phyloP scores from a whole-genome alignment of 2,888 invertebrate genomes.

The Pocota personata region DNA sequence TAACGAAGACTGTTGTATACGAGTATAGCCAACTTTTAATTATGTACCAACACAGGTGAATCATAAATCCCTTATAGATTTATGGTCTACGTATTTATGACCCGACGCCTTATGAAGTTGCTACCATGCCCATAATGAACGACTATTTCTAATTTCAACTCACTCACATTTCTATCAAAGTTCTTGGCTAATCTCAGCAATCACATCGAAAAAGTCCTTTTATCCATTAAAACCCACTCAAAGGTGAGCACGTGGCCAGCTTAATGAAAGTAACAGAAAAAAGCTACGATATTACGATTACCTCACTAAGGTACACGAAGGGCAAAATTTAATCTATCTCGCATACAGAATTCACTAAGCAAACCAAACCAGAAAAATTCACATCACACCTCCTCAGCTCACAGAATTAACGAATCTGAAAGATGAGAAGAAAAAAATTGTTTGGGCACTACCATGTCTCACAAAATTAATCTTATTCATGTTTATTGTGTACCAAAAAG shows the following conservation, averaged over 20 bases:
- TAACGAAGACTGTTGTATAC: too few relatives aligned
- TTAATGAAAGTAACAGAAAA: background rate
- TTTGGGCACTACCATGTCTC: background rate
- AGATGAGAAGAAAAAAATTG: background rate
- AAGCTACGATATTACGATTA: background rate
- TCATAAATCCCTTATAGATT: too few relatives aligned
- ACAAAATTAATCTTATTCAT: slow-evolving; percentile 32
- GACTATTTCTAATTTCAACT: background rate
- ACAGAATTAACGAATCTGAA: background rate
- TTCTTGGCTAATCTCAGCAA: background rate
- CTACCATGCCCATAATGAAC: too few relatives aligned
- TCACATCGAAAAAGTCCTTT: background rate
- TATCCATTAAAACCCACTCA: background rate
- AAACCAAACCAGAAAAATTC: background rate
- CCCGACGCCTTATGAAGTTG: too few relatives aligned
- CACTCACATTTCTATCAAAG: background rate
- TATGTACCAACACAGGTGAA: too few relatives aligned
- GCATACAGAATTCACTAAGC: background rate
- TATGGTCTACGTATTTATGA: too few relatives aligned
- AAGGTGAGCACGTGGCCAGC: background rate
- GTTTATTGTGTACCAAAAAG: background rate
- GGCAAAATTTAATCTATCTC: background rate
- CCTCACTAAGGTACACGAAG: background rate
- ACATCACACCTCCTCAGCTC: background rate
- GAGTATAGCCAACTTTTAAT: too few relatives aligned